Evolutionary conservation across 1,140 invertebrate species (phyloP).

Genomic region (Doryteuthis pealeii): DNA sequence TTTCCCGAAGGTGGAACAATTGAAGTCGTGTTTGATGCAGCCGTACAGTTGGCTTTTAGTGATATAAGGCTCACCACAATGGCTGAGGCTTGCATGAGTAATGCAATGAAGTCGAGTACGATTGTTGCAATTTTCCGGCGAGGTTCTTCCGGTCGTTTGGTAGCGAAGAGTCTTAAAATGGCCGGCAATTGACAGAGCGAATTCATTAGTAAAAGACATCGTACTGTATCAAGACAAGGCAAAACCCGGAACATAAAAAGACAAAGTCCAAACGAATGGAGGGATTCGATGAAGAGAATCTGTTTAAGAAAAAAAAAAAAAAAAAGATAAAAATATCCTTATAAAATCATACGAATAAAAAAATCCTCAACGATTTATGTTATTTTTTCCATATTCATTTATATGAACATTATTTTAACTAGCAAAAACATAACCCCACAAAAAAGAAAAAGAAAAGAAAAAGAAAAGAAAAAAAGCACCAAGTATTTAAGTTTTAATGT

Average conservation of each 20-base stretch:
- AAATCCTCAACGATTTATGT: too few species aligned
- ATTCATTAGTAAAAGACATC: slow-evolving; percentile 92
- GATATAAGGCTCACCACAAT: slow-evolving; percentile 32
- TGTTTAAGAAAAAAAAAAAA: slow-evolving; percentile 26
- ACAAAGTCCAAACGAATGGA: slow-evolving; percentile 81
- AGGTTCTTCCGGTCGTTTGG: slow-evolving; percentile 32
- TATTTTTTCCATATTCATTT: too few species aligned
- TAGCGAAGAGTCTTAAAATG: slow-evolving; percentile 56
- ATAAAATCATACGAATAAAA: too few species aligned
- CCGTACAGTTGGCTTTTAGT: slow-evolving; percentile 32
- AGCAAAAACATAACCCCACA: neutral
- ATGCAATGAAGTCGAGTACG: slow-evolving; percentile 31
- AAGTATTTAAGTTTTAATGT: too few species aligned
- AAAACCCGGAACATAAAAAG: slow-evolving; percentile 83
- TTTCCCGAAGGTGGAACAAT: neutral
- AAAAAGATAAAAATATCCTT: neutral
- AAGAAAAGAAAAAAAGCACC: too few species aligned
- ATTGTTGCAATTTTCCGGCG: slow-evolving; percentile 29
- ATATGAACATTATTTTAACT: neutral
- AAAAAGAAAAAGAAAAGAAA: too few species aligned
- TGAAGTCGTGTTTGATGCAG: neutral
- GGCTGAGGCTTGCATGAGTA: slow-evolving; percentile 35
- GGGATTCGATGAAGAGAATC: slow-evolving; percentile 73
- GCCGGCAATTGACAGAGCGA: slow-evolving; percentile 87
- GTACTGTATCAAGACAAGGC: slow-evolving; percentile 87